Evolutionary conservation across 2,888 invertebrate species (phyloP).

Genomic region (Odontocolon sp.): DNA sequence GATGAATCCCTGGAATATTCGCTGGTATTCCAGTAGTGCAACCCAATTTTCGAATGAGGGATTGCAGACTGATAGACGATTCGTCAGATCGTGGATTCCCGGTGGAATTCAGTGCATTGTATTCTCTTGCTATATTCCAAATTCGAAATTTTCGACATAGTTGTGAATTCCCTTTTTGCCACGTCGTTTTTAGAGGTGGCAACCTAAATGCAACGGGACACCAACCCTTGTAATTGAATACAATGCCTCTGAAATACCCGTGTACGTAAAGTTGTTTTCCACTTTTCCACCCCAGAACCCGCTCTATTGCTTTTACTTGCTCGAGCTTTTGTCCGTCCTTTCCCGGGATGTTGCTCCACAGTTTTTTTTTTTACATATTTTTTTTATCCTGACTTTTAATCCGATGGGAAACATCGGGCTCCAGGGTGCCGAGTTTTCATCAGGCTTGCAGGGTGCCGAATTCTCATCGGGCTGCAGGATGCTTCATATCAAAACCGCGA

Average conservation of each 20-base stretch:
- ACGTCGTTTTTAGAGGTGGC: constrained; percentile 21
- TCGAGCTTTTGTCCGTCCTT: constrained; percentile 1
- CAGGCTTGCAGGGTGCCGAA: no score
- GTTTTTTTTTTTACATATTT: constrained; percentile 12
- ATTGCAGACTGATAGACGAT: background rate
- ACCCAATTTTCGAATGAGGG: constrained; percentile 6
- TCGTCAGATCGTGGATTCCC: background rate
- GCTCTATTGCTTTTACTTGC: background rate
- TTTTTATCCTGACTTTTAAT: constrained; percentile 36
- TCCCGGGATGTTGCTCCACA: background rate
- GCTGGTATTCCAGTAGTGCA: background rate
- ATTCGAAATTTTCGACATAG: constrained; percentile 33
- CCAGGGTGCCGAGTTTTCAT: background rate
- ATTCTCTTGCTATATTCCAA: constrained; percentile 49
- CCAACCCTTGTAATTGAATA: constrained; percentile 54
- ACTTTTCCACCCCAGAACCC: background rate
- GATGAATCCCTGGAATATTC: background rate
- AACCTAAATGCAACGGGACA: constrained; percentile 3
- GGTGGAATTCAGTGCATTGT: constrained; percentile 29
- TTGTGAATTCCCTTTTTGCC: constrained; percentile 22
- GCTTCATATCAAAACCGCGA: constrained; percentile 34
- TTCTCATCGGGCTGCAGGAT: background rate
- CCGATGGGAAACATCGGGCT: constrained; percentile 29
- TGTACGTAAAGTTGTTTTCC: constrained; percentile 20
- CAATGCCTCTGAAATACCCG: constrained; percentile 37